These are phyloP conservation scores for Wiebesia pumilae DNA, from an alignment of 1,140 invertebrate genomes.

Conservation along the genomic window DNA sequence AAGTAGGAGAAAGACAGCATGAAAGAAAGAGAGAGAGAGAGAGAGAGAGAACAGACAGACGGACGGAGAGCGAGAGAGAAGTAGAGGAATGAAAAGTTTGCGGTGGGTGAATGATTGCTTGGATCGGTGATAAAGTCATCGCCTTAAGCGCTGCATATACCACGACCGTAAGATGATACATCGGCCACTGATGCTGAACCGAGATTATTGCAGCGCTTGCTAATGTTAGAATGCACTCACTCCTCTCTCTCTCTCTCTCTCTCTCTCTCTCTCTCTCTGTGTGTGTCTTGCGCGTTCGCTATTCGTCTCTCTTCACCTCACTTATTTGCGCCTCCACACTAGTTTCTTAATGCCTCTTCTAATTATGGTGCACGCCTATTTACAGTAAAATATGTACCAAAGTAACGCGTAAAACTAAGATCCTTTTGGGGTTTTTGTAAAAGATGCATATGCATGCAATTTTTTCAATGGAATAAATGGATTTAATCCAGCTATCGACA, in stretches of 20 bases:
- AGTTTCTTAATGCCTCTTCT: not conserved
- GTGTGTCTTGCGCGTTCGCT: too few species aligned
- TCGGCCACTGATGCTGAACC: conserved; percentile 69
- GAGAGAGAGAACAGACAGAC: not conserved
- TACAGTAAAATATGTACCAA: conserved; percentile 6
- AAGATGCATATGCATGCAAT: too few species aligned
- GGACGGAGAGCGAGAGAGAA: not conserved
- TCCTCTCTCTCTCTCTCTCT: not conserved
- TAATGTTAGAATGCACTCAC: not conserved
- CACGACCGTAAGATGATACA: conserved; percentile 74
- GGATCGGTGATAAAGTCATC: conserved; percentile 76
- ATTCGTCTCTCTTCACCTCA: not conserved
- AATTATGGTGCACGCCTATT: not conserved
- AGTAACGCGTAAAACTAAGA: not conserved
- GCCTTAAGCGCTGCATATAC: conserved; percentile 66
- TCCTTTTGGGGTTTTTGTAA: not conserved
- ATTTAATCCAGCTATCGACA: too few species aligned
- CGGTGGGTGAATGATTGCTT: conserved; percentile 72
- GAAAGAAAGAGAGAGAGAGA: not conserved
- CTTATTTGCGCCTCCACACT: not conserved
- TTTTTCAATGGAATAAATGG: too few species aligned
- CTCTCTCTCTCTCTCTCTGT: not conserved
- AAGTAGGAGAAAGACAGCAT: not conserved
- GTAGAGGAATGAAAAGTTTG: conserved; percentile 29
- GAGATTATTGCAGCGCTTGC: conserved; percentile 63